Evolutionary conservation across 2,113 vertebrate genomes (phyloP), one percentile per base, ranked within the genome.

Genomic region (Egretta garzetta): DNA sequence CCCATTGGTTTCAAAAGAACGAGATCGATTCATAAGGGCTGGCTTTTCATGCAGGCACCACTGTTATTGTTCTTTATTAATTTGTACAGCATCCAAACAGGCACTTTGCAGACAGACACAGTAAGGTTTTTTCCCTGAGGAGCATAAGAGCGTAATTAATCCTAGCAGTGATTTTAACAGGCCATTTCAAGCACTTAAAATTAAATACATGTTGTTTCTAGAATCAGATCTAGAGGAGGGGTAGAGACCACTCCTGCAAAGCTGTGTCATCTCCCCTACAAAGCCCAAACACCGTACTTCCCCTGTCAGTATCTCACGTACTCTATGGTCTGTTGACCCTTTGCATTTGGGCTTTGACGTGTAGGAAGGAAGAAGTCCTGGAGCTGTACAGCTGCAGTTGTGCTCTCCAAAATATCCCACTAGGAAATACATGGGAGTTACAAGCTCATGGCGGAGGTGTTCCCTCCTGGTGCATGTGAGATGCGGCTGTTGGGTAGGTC

Each of bases 31-130:
- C 45, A 18, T 80, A 71, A 84, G 37, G 28, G 32, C 72, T 93
- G 59, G 55, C 53, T 86, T 95, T 83, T 80, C 6, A 8, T 74
- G 81, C 80, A 88, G 85, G n/a, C 59, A 66, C 37, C 59, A 39
- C 72, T 80, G n/a, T 79, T 94, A 64, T 59, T 94, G 88, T 81
- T 91, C 60, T 90, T 95, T 73, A 82, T 91, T 85, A 93, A 58
- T 95, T 96, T 93, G 66, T 86, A 91, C 35, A 76, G 53, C 74
- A 90, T 96, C 89, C 91, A 88, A 91, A 59, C 45, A 88, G 81
- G 50, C 83, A 74, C 37, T 94, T 85, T 94, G 81, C 66, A 86
- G 91, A 41, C 64, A 85, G 28, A 55, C 63, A 50, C 21, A 66
- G 49, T 21, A 82, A 93, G 53, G 26, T 43, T 85, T 91, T 81